Conservation (phyloP, 2,888 invertebrate genomes). For the Clitarchus hookeri region DNA sequence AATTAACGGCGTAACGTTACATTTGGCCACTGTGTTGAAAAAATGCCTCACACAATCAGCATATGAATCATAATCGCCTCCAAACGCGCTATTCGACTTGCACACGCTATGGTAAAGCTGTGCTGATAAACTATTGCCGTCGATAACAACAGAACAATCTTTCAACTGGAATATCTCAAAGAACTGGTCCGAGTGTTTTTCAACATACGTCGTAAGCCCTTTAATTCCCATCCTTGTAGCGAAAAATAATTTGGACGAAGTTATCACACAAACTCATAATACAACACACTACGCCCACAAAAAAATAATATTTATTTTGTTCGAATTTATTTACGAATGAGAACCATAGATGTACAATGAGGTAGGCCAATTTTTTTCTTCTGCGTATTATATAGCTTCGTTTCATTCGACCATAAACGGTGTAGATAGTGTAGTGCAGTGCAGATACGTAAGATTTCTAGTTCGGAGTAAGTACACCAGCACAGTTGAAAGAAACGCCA, state of each 20-base stretch:
- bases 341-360: no score
- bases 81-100: constrained; percentile 72
- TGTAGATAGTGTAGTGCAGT: no score
- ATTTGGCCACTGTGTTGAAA: constrained; percentile 69
- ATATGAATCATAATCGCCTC: constrained; percentile 81
- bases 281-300: neutral
- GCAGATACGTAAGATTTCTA: no score
- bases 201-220: constrained; percentile 82
- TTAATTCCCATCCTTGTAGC: constrained; percentile 78
- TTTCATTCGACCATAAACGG: no score
- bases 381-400: no score
- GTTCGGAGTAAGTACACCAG: no score
- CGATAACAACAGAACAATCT: constrained; percentile 73
- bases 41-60: constrained; percentile 68
- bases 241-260: neutral
- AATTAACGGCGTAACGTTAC: constrained; percentile 73
- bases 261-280: neutral
- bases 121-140: constrained; percentile 77
- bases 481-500: no score
- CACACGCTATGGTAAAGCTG: constrained; percentile 67
- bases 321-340: neutral
- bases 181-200: constrained; percentile 65
- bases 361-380: no score
- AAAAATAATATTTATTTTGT: neutral
- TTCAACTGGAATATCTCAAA: constrained; percentile 67